Conservation (phyloP, 1,140 invertebrate genomes). For the Brachionus calyciflorus region DNA sequence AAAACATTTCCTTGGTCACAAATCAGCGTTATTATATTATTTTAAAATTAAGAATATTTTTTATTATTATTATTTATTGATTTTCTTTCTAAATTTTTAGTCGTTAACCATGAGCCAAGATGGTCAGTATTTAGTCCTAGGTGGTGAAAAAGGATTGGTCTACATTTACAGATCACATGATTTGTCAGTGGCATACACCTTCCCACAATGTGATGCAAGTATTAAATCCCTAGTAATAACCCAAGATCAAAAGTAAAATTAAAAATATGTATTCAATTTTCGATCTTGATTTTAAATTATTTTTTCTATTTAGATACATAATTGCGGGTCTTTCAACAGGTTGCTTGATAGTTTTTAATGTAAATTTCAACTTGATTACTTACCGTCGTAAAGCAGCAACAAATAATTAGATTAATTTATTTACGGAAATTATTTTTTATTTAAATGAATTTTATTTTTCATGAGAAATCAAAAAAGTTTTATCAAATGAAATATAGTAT, state of each 20-base stretch:
- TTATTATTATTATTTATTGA: no score
- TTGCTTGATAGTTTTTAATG: slow-evolving; percentile 95
- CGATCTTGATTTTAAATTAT: neutral
- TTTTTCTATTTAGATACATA: slow-evolving; percentile 74
- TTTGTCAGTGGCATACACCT: slow-evolving; percentile 90
- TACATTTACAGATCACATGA: slow-evolving; percentile 97
- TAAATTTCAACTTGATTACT: slow-evolving; percentile 79
- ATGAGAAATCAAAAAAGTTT: no score
- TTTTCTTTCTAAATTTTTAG: no score
- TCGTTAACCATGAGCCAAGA: slow-evolving; percentile 89
- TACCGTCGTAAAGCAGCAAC: slow-evolving; percentile 50
- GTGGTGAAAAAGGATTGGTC: slow-evolving; percentile 91
- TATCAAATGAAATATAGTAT: no score
- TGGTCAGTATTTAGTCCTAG: slow-evolving; percentile 91
- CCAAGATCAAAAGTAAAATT: slow-evolving; percentile 75
- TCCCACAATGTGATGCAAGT: slow-evolving; percentile 88
- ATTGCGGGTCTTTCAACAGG: slow-evolving; percentile 92
- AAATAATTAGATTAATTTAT: no score
- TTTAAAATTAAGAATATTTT: no score
- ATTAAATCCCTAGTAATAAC: slow-evolving; percentile 86
- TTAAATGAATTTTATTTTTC: no score
- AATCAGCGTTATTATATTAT: no score
- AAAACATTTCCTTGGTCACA: no score
- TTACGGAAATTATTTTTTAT: no score
- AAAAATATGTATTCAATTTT: no score